These are phyloP conservation scores for Nemopilema nomurai DNA, from an alignment of 30 jellyfish, hydroid and myxozoan species.

Conservation along the genomic window DNA sequence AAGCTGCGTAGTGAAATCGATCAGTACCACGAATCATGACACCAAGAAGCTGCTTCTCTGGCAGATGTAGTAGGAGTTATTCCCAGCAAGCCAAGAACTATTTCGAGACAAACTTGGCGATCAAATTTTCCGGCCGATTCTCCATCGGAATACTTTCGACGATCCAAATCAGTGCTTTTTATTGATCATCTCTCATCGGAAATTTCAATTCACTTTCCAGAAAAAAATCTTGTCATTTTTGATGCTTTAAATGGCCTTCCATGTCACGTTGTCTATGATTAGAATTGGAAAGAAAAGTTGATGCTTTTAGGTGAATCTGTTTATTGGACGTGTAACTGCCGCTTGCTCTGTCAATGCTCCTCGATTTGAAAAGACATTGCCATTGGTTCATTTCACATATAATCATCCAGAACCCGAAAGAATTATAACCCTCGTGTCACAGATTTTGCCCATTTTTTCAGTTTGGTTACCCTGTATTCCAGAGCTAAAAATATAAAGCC, in stretches of 20 bases:
- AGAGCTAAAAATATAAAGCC: too few species aligned
- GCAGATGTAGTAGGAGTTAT: slow-evolving; percentile 20
- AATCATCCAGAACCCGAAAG: too few species aligned
- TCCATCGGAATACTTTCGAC: slow-evolving; percentile 30
- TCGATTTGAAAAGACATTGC: too few species aligned
- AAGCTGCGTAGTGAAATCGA: slow-evolving; percentile 17
- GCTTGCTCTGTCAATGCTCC: too few species aligned
- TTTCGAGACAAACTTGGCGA: slow-evolving; percentile 28
- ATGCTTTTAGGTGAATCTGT: too few species aligned
- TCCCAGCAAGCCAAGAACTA: slow-evolving; percentile 43
- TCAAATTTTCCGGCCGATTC: slow-evolving; percentile 30
- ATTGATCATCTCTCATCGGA: slow-evolving; percentile 49
- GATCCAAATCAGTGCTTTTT: slow-evolving; percentile 42
- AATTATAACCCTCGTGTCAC: too few species aligned
- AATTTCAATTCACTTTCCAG: slow-evolving; percentile 25
- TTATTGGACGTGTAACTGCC: too few species aligned
- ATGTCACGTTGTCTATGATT: not conserved
- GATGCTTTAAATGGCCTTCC: slow-evolving; percentile 48
- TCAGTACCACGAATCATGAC: slow-evolving; percentile 18
- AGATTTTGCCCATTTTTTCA: too few species aligned
- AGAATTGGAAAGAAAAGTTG: slow-evolving; percentile 49
- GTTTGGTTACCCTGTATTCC: too few species aligned
- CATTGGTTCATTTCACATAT: too few species aligned
- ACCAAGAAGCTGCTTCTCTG: slow-evolving; percentile 26
- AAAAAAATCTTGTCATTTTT: not conserved